Evolutionary conservation across 2,888 invertebrate genomes (phyloP), one percentile per base, ranked within the genome.

Genomic region (Conistra vaccinii): DNA sequence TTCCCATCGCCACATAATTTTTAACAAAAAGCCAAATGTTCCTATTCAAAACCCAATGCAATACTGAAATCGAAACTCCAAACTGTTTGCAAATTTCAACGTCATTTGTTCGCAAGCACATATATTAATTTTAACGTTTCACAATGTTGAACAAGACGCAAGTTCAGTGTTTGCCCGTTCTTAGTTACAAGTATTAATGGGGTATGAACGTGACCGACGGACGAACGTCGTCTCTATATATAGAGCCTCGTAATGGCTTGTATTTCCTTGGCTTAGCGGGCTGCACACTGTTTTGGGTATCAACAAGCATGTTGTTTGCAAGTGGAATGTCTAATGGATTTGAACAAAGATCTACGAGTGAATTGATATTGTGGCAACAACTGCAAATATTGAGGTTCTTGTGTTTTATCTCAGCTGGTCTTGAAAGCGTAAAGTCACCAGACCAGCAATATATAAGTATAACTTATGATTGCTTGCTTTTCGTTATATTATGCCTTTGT

Each of bases 181-280:
- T 89, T 90, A 90, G 89, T 91, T 91, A 92, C 91, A 90, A 90
- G 92, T 93, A 93, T 94, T 93, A 94, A 94, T 94, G 93, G 90
- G 88, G 77, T 83, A 84, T 78, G 89, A 89, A 94, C 94, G 94
- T 94, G 94, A 92, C 93, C 89, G 91, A 90, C 91, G 87, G 91
- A 91, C 91, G 87, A 86, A 90, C 91, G 90, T 85, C 88, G 83
- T 67, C 75, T 77, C 92, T 93, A 93, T 93, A 91, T 92, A 92
- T 92, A 91, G 91, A 89, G 81, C 76, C 86, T 83, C 85, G 90
- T 93, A 93, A 93, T 92, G 92, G 91, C 87, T 91, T 92, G 92
- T 91, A 90, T 92, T 93, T 93, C 92, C 92, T 92, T 87, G 83
- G 89, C 87, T 89, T 76, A 79, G 68, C 62, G 66, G 71, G 76